phyloP scores from a whole-genome alignment of 2,797 vertebrate species.

The Caiman crocodilus region DNA sequence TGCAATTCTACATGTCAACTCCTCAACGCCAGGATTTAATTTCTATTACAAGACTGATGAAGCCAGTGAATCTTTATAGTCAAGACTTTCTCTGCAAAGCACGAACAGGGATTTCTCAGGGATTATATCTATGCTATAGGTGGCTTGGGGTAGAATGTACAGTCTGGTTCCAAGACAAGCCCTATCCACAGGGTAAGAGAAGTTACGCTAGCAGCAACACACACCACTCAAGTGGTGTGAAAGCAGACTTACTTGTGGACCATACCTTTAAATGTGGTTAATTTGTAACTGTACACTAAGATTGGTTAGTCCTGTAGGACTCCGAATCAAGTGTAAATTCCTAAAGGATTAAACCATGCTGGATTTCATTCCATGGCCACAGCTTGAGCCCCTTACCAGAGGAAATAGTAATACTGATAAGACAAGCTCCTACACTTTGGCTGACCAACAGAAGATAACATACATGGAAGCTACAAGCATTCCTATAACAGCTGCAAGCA shows the following conservation, averaged over 20 bases:
- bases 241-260: accelerated
- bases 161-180: background rate
- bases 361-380: background rate
- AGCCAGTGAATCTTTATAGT: background rate
- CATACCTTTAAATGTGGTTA: background rate
- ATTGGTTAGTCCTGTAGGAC: background rate
- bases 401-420: background rate
- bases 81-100: background rate
- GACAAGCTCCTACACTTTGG: background rate
- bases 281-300: background rate
- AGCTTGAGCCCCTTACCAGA: background rate
- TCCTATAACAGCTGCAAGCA: accelerated
- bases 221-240: accelerated
- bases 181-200: background rate
- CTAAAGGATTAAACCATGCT: background rate
- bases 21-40: background rate
- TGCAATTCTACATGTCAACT: background rate
- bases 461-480: background rate
- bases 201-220: accelerated
- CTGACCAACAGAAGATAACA: background rate
- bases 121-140: background rate
- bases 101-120: accelerated
- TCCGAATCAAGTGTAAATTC: background rate
- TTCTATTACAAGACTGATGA: background rate
- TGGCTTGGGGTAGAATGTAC: background rate